Evolutionary conservation across 2,113 vertebrate species (phyloP).

Genomic region (Cyanoramphus novaezelandiae): DNA sequence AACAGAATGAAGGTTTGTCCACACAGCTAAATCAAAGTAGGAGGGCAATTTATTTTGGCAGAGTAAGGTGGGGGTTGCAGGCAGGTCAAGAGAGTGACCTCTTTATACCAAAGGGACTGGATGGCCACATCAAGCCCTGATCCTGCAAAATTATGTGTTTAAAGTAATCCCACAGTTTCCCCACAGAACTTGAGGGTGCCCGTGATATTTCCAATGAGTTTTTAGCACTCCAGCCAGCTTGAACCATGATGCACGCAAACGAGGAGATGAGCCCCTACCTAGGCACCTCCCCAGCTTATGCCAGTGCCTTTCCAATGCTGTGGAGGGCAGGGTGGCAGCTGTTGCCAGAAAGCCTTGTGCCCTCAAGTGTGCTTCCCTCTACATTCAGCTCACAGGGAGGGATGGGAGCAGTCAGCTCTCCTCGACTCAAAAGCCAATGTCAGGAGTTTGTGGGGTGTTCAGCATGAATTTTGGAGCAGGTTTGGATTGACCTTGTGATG

Average conservation of each 20-base stretch:
- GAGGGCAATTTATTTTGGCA: neutral
- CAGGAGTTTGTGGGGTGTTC: neutral
- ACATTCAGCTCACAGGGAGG: neutral
- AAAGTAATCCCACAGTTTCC: neutral
- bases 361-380: neutral
- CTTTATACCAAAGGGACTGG: neutral
- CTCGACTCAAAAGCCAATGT: neutral
- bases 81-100: neutral
- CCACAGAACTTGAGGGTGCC: neutral
- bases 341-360: rapidly evolving
- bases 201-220: neutral
- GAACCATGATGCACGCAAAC: rapidly evolving
- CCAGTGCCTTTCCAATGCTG: rapidly evolving
- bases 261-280: neutral
- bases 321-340: rapidly evolving
- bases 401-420: neutral
- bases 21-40: neutral
- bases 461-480: neutral
- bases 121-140: rapidly evolving
- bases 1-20: neutral
- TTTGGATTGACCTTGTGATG: neutral
- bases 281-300: rapidly evolving
- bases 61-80: neutral
- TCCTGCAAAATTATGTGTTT: neutral
- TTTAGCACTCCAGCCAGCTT: neutral